These are phyloP conservation scores for Porites lobata DNA, from an alignment of 92 coral and sea anemone species.

Conservation along the genomic window DNA sequence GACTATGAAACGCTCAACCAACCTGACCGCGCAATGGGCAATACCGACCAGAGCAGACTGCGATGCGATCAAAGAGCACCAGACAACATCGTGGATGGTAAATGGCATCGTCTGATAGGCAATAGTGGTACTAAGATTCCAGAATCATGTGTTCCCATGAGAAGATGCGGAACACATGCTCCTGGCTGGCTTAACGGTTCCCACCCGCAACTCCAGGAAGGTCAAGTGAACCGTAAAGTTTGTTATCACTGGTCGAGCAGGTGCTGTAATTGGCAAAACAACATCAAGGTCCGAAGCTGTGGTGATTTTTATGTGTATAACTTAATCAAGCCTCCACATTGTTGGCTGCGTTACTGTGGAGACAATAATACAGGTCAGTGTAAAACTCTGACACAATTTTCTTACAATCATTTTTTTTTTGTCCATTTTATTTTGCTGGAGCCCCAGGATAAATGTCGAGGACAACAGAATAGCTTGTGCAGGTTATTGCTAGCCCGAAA, in stretches of 20 bases:
- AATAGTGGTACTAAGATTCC: not conserved
- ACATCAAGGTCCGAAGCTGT: not conserved
- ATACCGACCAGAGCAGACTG: not conserved
- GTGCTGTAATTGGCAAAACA: not conserved
- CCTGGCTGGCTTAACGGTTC: not conserved
- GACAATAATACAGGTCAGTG: not conserved
- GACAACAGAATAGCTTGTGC: too few relatives aligned
- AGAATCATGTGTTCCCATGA: not conserved
- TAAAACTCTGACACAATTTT: not conserved
- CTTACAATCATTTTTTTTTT: too few relatives aligned
- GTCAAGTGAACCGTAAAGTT: constrained; percentile 11
- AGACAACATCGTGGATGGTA: not conserved
- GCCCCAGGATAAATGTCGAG: too few relatives aligned
- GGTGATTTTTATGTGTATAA: not conserved
- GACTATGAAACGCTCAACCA: not conserved
- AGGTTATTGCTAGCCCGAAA: too few relatives aligned
- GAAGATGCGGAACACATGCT: not conserved
- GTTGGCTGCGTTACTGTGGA: not conserved
- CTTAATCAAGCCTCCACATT: not conserved
- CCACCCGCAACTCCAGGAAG: constrained; percentile 8
- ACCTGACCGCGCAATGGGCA: not conserved
- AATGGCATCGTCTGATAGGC: not conserved
- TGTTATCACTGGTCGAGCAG: constrained; percentile 12
- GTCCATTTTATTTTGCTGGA: too few relatives aligned
- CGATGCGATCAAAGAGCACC: not conserved